Conservation (phyloP, 1,140 invertebrate species). For the Matsumurasca onukii region DNA sequence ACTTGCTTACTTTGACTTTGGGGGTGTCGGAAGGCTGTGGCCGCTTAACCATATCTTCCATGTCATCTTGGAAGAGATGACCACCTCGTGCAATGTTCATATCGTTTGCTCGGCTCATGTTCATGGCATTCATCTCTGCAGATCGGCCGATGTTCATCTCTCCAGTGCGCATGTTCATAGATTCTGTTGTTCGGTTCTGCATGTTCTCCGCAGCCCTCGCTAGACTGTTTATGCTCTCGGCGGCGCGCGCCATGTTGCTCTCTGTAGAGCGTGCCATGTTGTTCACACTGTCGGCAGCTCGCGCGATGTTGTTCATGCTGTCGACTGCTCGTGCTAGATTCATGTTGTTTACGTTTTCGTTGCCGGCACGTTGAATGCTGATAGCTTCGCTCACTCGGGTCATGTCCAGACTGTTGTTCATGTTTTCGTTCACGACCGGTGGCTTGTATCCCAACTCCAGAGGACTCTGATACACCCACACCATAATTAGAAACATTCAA, state of each 20-base stretch:
- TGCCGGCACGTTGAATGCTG: too few species aligned
- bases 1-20: conserved; percentile 23
- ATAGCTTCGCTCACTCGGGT: too few species aligned
- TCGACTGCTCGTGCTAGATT: background rate
- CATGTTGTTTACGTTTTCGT: conserved; percentile 17
- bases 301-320: conserved; percentile 8
- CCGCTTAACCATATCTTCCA: conserved; percentile 42
- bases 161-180: conserved; percentile 5
- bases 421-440: conserved; percentile 7
- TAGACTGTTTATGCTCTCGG: background rate
- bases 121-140: conserved; percentile 2
- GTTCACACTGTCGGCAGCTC: background rate
- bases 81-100: conserved; percentile 13
- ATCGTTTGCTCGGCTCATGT: conserved; percentile 8
- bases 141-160: conserved; percentile 9
- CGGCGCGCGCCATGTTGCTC: conserved; percentile 11
- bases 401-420: conserved; percentile 18
- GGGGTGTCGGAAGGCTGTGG: conserved; percentile 20
- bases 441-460: conserved; percentile 20
- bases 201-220: conserved; percentile 6
- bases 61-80: conserved; percentile 40
- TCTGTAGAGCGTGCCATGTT: background rate
- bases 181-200: background rate
- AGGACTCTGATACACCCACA: conserved; percentile 12
- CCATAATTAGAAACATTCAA: background rate